Percentiles rank a stretch among this genome's conserved stretches.
phyloP scores from a whole-genome alignment of 2,797 vertebrate species.

The Balearica regulorum region DNA sequence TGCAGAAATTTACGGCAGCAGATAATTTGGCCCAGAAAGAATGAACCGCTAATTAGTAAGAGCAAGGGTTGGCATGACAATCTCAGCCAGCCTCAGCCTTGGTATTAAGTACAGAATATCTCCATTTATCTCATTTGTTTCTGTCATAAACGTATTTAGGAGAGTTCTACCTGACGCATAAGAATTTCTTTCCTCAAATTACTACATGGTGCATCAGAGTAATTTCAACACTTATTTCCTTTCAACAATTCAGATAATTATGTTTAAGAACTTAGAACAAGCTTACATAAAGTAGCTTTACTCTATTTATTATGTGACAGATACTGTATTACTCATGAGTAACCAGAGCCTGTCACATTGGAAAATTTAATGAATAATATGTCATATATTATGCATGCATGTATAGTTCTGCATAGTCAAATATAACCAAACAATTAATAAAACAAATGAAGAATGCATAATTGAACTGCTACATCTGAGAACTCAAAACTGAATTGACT shows the following conservation, averaged over 20 bases:
- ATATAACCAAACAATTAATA: conserved; percentile 63
- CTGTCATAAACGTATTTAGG: not conserved
- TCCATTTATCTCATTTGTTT: conserved; percentile 20
- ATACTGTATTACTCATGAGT: conserved; percentile 36
- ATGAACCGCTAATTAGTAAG: not conserved
- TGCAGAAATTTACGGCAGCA: not conserved
- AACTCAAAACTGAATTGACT: conserved; percentile 18
- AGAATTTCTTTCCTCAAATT: not conserved
- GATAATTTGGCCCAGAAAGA: not conserved
- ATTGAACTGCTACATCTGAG: conserved; percentile 25
- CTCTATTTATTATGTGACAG: conserved; percentile 28
- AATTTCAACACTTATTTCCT: conserved; percentile 53
- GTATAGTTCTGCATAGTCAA: conserved; percentile 40
- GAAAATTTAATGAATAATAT: conserved; percentile 53
- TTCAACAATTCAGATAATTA: conserved; percentile 54
- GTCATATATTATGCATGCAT: conserved; percentile 54
- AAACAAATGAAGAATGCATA: conserved; percentile 51
- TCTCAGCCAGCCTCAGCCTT: not conserved
- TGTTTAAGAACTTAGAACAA: conserved; percentile 47
- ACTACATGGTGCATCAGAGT: not conserved
- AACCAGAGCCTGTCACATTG: conserved; percentile 37
- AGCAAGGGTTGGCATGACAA: not conserved
- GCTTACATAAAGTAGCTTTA: conserved; percentile 23
- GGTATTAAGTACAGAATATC: conserved; percentile 7
- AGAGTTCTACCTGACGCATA: not conserved